phyloP scores from a whole-genome alignment of 2,888 invertebrate genomes.

The Muscina levida region DNA sequence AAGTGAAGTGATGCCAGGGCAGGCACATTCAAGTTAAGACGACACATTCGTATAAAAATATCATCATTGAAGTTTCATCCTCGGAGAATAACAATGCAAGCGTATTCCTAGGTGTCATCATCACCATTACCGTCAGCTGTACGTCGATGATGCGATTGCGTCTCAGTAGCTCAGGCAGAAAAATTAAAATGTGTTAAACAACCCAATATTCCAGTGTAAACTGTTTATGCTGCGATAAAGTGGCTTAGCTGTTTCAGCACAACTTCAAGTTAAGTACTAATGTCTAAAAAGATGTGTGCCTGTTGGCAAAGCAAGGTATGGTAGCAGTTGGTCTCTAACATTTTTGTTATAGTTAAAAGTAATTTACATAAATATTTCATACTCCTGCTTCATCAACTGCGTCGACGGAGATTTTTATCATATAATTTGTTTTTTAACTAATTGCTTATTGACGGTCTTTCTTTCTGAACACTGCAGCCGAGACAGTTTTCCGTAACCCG shows the following conservation, averaged over 20 bases:
- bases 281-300: slow-evolving; percentile 48
- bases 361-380: slow-evolving; percentile 4
- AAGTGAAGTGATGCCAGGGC: slow-evolving; percentile 38
- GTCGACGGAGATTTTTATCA: slow-evolving; percentile 29
- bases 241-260: slow-evolving; percentile 51
- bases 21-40: slow-evolving; percentile 14
- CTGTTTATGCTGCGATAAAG: slow-evolving; percentile 25
- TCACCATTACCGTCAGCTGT: slow-evolving; percentile 35
- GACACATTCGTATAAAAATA: slow-evolving; percentile 29
- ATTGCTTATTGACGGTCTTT: background rate
- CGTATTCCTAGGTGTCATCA: slow-evolving; percentile 48
- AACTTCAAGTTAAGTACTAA: slow-evolving; percentile 56
- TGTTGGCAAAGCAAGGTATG: slow-evolving; percentile 28
- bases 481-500: no score
- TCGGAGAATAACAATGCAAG: slow-evolving; percentile 42
- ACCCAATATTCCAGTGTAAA: background rate
- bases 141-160: slow-evolving; percentile 15
- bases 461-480: no score
- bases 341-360: slow-evolving; percentile 45
- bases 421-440: slow-evolving; percentile 20
- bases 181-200: slow-evolving; percentile 11
- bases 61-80: slow-evolving; percentile 8
- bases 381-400: slow-evolving; percentile 10
- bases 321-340: slow-evolving; percentile 40
- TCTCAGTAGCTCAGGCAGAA: background rate